These are phyloP conservation scores for Sibirionetta formosa DNA, from an alignment of 2,797 vertebrate genomes.

Conservation along the genomic window DNA sequence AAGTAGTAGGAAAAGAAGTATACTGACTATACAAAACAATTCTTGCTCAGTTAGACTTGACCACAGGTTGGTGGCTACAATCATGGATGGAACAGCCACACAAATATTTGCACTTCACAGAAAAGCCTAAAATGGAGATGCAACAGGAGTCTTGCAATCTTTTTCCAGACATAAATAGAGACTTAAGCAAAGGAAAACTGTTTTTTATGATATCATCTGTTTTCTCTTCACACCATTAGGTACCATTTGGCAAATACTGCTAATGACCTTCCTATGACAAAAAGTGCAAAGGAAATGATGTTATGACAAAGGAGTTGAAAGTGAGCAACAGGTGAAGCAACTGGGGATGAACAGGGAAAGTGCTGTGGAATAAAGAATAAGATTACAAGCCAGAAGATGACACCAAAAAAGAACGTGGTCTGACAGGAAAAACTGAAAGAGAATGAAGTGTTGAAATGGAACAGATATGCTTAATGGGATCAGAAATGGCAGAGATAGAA, in stretches of 20 bases:
- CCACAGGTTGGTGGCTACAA: neutral
- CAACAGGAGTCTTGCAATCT: neutral
- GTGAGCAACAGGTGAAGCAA: neutral
- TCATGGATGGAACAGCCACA: neutral
- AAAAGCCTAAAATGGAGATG: neutral
- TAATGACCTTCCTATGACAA: neutral
- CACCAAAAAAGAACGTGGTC: neutral
- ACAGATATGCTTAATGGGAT: conserved; percentile 1
- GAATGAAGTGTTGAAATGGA: conserved; percentile 33
- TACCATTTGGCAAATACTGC: neutral
- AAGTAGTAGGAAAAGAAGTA: neutral
- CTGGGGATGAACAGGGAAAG: neutral
- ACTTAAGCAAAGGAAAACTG: neutral
- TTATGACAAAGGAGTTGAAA: neutral
- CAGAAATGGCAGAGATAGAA: conserved; percentile 36
- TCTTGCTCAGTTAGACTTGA: neutral
- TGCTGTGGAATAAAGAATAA: neutral
- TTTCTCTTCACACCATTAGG: neutral
- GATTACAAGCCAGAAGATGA: neutral
- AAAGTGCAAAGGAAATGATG: neutral
- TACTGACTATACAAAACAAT: neutral
- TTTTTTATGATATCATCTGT: neutral
- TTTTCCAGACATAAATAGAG: neutral
- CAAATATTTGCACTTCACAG: neutral
- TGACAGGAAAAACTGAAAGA: conserved; percentile 21